Conservation (phyloP, 2,797 vertebrate genomes). For the Phaenicophaeus curvirostris region DNA sequence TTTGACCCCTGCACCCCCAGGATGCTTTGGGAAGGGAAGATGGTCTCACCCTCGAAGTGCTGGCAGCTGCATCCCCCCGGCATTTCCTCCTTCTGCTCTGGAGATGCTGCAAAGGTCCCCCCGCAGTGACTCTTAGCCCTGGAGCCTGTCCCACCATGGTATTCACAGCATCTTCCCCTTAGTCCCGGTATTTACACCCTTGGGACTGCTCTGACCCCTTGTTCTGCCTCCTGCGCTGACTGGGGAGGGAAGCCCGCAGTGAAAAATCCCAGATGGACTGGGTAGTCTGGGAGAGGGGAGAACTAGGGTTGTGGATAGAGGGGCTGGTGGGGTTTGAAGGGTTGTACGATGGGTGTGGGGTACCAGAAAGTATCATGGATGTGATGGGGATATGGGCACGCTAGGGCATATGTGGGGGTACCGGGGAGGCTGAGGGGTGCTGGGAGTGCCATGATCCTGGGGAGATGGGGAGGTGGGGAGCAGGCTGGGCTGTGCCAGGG, state of each 20-base stretch:
- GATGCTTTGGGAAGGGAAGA: neutral
- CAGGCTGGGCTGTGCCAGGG: neutral
- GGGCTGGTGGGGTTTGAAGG: neutral
- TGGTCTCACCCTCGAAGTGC: neutral
- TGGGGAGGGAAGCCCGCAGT: neutral
- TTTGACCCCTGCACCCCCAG: conserved; percentile 33
- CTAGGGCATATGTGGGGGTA: neutral
- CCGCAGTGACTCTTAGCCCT: neutral
- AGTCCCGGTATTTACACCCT: neutral
- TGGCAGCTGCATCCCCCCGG: neutral
- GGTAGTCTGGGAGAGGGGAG: neutral
- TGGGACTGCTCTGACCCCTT: neutral
- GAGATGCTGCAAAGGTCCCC: neutral
- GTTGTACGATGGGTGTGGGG: neutral
- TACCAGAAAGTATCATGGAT: neutral
- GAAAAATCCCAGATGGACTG: neutral
- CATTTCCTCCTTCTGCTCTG: neutral
- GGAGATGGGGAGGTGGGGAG: neutral
- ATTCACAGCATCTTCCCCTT: neutral
- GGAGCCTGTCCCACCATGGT: neutral
- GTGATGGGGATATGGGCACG: neutral
- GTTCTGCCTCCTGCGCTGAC: neutral
- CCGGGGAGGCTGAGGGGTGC: neutral
- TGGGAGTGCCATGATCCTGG: neutral
- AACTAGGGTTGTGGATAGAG: neutral